Evolutionary conservation across 2,888 invertebrate species (phyloP), one percentile per base, ranked within the genome.

Genomic region (Melanchra persicariae): DNA sequence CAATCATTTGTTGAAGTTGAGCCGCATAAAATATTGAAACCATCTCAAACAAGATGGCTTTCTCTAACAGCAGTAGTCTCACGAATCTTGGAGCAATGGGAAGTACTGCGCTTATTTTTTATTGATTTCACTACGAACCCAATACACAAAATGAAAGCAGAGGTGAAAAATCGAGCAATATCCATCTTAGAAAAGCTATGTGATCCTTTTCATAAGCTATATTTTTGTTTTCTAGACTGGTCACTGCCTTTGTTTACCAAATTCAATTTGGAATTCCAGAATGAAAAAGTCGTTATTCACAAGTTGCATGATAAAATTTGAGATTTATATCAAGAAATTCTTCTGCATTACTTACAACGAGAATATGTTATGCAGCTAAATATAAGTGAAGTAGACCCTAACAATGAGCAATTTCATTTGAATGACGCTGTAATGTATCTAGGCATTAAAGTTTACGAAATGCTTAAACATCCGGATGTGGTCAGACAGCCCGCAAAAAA

Each of bases 401-500:
- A 65, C 34, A 57, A 57, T 57, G 22, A 65, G 65, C 57, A 57
- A 65, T 57, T 47, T 12, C 55, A 57, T 22, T 57, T 47, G 7
- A 6, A 72, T 72, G 70, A 59, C 58, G 62, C 71, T 8, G 71
- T 45, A 75, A 51, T 71, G 71, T 71, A 66, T 71, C 67, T 74
- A 37, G 71, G 75, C 51, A 59, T 74, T 66, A 63, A 69, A 74
- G 73, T 77, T 15, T 74, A 70, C 34, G 71, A 73, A 62, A 8
- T 79, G 37, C 74, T 78, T 7, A 74, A 74, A 61, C 74, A 78
- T 72, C 72, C 69, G 17, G 75, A 79, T 72, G 68, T 74, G 68
- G 58, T 71, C 68, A 78, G 68, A 37, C 55, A 74, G 74, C 74
- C 74, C 43, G 68, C 74, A 71, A 54, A 78, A 40, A 74, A 47